phyloP scores from a whole-genome alignment of 2,113 vertebrate species.

The Brevimyrus niger region DNA sequence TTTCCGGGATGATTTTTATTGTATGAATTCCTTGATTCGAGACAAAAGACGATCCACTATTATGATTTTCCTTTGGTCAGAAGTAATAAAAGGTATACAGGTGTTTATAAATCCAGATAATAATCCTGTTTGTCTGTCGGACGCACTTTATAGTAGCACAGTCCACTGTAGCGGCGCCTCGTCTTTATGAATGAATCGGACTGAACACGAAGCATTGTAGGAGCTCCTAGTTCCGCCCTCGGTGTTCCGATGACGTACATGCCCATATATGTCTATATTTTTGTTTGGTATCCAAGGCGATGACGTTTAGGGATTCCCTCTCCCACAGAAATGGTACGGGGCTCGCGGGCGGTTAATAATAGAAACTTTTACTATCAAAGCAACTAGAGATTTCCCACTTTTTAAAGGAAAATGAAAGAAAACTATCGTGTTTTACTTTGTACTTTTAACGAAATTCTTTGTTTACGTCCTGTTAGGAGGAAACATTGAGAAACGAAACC shows the following conservation, averaged over 20 bases:
- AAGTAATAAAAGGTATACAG: constrained; percentile 12
- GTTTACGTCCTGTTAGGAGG: constrained; percentile 3
- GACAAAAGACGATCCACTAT: constrained; percentile 34
- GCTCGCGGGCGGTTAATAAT: constrained; percentile 70
- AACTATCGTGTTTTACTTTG: not conserved
- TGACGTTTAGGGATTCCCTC: constrained; percentile 98
- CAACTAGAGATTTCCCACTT: constrained; percentile 60
- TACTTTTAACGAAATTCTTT: constrained; percentile 1
- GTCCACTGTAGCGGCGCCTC: constrained; percentile 50
- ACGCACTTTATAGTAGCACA: constrained; percentile 38
- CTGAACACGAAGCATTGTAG: constrained; percentile 43
- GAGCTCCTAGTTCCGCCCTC: constrained; percentile 62
- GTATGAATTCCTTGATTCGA: constrained; percentile 26
- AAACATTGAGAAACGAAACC: constrained; percentile 9
- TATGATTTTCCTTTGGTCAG: constrained; percentile 15
- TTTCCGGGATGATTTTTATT: constrained; percentile 18
- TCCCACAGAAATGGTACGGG: constrained; percentile 58
- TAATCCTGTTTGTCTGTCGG: constrained; percentile 38
- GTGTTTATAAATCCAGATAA: constrained; percentile 54
- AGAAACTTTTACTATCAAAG: constrained; percentile 59
- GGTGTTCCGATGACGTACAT: constrained; percentile 97
- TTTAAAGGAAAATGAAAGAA: constrained; percentile 46
- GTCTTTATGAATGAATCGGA: constrained; percentile 84
- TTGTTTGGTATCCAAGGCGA: constrained; percentile 98
- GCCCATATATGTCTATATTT: constrained; percentile 88